These are phyloP conservation scores for Macrochelys suwanniensis DNA, from an alignment of 2,797 vertebrate species.

Conservation along the genomic window DNA sequence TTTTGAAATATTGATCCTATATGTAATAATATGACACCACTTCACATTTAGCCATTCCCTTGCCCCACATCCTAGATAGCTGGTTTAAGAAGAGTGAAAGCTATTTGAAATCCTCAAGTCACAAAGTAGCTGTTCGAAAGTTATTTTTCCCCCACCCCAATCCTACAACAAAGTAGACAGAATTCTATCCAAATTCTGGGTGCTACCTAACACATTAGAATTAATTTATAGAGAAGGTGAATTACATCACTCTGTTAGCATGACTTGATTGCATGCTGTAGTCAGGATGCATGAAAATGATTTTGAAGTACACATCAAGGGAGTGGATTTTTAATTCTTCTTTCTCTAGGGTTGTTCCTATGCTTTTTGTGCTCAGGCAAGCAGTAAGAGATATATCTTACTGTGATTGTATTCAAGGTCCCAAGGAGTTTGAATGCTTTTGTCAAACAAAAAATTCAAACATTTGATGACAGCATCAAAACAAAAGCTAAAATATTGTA, in stretches of 20 bases:
- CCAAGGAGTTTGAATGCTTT: conserved; percentile 56
- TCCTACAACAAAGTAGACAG: conserved; percentile 29
- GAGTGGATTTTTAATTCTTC: conserved; percentile 10
- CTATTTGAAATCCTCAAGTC: conserved; percentile 51
- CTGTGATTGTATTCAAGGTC: conserved; percentile 58
- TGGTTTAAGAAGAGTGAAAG: conserved; percentile 50
- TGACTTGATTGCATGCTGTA: conserved; percentile 10
- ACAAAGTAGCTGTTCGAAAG: conserved; percentile 40
- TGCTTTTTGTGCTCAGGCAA: conserved; percentile 62
- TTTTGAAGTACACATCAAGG: conserved; percentile 61
- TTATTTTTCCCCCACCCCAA: neutral
- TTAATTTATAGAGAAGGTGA: conserved; percentile 78
- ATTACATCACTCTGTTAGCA: conserved; percentile 67
- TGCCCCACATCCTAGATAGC: conserved; percentile 10
- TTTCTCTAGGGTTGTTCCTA: conserved; percentile 47
- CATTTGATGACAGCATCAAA: conserved; percentile 55
- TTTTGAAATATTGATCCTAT: conserved; percentile 58
- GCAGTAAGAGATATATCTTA: conserved; percentile 51
- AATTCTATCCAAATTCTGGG: conserved; percentile 60
- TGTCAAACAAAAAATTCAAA: conserved; percentile 62
- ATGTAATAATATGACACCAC: conserved; percentile 16
- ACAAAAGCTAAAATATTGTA: neutral
- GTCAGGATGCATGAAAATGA: conserved; percentile 54
- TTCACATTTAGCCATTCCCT: conserved; percentile 27
- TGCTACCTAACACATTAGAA: conserved; percentile 43